Percentiles rank a stretch among this genome's conserved stretches.
Conservation (phyloP, 92 coral and sea anemone genomes). For the Metridium senile region DNA sequence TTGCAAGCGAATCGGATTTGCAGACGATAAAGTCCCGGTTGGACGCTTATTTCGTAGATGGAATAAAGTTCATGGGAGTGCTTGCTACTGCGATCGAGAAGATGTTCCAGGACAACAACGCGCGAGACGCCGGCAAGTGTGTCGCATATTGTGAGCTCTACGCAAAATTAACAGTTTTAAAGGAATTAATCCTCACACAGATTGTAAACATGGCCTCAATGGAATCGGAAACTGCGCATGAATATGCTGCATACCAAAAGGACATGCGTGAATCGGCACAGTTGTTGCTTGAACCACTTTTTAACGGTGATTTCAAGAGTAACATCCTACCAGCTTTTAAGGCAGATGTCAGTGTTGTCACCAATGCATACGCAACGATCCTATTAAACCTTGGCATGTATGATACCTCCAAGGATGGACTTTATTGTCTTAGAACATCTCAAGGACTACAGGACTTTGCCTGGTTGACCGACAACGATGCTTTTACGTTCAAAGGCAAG, state of each 20-base stretch:
- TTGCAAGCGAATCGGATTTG: too few species aligned
- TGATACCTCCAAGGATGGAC: conserved; percentile 16
- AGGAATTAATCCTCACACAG: conserved; percentile 24
- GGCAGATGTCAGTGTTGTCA: conserved; percentile 12
- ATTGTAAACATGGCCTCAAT: conserved; percentile 4
- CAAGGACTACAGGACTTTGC: neutral
- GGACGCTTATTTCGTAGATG: too few species aligned
- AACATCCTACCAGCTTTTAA: conserved; percentile 26
- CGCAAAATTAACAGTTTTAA: neutral
- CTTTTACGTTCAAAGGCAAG: neutral
- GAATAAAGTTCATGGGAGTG: conserved; percentile 9
- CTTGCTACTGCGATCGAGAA: conserved; percentile 5
- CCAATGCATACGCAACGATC: conserved; percentile 14
- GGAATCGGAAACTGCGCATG: neutral
- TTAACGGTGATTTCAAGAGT: conserved; percentile 10
- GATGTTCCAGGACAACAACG: neutral
- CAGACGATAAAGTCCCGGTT: too few species aligned
- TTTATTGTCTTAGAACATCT: conserved; percentile 13
- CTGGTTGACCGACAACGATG: neutral
- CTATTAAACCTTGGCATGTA: neutral
- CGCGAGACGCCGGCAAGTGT: conserved; percentile 9
- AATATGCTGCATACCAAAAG: conserved; percentile 1
- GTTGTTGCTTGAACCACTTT: neutral
- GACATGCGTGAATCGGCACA: neutral
- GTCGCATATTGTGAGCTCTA: conserved; percentile 23